phyloP scores from a whole-genome alignment of 2,888 invertebrate genomes.

The Fissipunctia ypsillon region DNA sequence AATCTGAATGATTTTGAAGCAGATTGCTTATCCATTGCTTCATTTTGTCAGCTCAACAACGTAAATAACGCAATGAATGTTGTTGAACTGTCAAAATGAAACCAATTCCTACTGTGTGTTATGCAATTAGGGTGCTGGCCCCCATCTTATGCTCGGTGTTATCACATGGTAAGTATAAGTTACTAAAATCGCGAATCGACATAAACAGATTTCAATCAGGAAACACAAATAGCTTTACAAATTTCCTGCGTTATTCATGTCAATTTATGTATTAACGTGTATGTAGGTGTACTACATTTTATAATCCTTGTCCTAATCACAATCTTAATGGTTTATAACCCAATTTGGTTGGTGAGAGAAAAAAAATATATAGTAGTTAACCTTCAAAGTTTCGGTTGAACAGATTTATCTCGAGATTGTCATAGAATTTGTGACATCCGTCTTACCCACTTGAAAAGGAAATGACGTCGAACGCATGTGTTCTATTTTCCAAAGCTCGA shows the following conservation, averaged over 20 bases:
- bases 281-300: conserved; percentile 41
- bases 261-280: background rate
- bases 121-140: no score
- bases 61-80: no score
- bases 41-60: no score
- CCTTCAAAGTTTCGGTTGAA: conserved; percentile 38
- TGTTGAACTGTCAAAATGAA: no score
- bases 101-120: no score
- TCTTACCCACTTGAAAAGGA: background rate
- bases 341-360: conserved; percentile 24
- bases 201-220: conserved; percentile 19
- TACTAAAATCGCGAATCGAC: background rate
- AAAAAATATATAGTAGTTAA: conserved; percentile 30
- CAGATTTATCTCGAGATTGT: conserved; percentile 32
- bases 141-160: background rate
- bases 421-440: conserved; percentile 13
- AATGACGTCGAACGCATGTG: background rate
- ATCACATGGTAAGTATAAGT: background rate
- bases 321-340: conserved; percentile 38
- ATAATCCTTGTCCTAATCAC: conserved; percentile 27
- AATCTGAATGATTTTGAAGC: no score
- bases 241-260: conserved; percentile 14
- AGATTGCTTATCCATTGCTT: no score
- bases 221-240: background rate
- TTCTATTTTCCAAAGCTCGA: background rate